Conservation (phyloP, 2,113 vertebrate genomes). For the Chaetops frenatus region DNA sequence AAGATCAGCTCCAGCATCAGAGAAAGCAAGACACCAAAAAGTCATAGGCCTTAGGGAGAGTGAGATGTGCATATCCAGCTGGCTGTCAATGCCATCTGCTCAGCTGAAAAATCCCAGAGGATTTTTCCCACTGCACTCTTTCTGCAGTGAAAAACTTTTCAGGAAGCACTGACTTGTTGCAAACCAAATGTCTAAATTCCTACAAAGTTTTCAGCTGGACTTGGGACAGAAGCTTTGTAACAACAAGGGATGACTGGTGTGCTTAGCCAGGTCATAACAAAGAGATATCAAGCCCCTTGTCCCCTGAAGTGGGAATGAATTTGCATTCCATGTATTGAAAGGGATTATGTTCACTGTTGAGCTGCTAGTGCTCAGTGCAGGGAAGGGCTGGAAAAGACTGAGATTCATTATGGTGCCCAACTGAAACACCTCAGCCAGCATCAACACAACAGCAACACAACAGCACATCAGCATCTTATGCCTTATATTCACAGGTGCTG, state of each 20-base stretch:
- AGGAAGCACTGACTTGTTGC: neutral
- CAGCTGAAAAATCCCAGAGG: neutral
- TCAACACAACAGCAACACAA: neutral
- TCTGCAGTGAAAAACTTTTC: neutral
- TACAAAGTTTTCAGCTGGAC: neutral
- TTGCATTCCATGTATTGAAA: fast-evolving
- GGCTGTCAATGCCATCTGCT: neutral
- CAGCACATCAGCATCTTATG: neutral
- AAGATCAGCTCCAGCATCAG: neutral
- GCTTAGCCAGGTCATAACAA: neutral
- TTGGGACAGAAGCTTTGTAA: neutral
- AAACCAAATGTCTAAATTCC: neutral
- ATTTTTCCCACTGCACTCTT: too few relatives aligned
- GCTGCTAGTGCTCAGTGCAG: neutral
- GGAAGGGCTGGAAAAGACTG: neutral
- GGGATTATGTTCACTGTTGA: neutral
- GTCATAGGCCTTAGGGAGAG: neutral
- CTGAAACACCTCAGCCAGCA: neutral
- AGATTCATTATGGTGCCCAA: neutral
- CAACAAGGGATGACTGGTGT: neutral
- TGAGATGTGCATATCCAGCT: neutral
- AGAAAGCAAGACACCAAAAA: neutral
- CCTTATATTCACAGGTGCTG: neutral
- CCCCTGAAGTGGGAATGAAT: neutral
- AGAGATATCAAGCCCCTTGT: neutral